Conservation (phyloP, 2,797 vertebrate genomes). For the Pristis pectinata region DNA sequence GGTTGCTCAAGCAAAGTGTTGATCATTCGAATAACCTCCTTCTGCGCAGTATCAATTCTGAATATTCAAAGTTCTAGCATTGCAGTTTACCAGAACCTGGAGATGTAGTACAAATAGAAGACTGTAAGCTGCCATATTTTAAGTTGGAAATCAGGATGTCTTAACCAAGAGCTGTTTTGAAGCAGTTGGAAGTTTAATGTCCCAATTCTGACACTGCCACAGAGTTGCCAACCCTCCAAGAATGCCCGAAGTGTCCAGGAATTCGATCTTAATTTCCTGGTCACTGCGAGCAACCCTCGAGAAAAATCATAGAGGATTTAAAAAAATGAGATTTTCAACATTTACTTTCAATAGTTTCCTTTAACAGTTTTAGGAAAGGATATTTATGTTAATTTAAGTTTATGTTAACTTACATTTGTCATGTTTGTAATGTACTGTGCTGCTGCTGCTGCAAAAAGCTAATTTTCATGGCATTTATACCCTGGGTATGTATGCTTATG, state of each 20-base stretch:
- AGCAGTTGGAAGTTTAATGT: neutral
- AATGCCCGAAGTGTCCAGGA: neutral
- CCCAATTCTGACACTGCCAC: neutral
- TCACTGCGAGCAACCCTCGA: neutral
- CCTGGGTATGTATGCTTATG: no score
- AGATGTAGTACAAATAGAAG: neutral
- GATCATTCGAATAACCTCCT: no score
- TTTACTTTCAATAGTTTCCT: neutral
- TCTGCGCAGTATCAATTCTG: neutral
- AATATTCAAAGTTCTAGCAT: neutral
- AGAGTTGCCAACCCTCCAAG: neutral
- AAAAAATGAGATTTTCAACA: neutral
- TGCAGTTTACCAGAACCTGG: neutral
- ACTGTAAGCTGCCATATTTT: neutral
- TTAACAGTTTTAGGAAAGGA: neutral
- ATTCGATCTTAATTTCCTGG: neutral
- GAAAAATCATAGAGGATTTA: neutral
- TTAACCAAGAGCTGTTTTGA: no score
- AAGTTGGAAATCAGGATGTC: no score
- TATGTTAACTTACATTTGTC: no score
- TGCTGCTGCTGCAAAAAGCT: no score
- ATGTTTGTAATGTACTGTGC: no score
- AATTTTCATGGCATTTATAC: no score
- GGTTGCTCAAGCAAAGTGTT: no score
- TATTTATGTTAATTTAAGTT: no score